Percentiles rank a stretch among this genome's conserved stretches.
These are phyloP conservation scores for Papilio demoleus DNA, from an alignment of 2,888 invertebrate genomes.

Conservation along the genomic window DNA sequence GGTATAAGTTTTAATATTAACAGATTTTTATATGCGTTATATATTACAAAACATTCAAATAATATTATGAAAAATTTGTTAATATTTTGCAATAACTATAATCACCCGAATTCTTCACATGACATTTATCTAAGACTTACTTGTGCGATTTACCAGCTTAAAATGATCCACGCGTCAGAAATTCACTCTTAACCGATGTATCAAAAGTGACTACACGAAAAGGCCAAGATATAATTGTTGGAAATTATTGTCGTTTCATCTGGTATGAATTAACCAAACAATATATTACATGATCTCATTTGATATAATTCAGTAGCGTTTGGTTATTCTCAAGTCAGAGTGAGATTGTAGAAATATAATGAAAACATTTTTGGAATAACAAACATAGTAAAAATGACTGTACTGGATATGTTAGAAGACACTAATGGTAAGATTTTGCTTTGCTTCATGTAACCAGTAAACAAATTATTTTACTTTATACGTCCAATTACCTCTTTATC, in stretches of 20 bases:
- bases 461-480: neutral
- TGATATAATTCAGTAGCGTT: slow-evolving; percentile 29
- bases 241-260: slow-evolving; percentile 9
- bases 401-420: neutral
- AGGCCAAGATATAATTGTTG: slow-evolving; percentile 26
- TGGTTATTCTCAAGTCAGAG: slow-evolving; percentile 22
- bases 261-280: slow-evolving; percentile 27
- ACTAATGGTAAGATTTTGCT: neutral
- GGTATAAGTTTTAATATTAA: no score
- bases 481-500: neutral
- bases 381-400: slow-evolving; percentile 42
- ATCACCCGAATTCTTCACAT: neutral
- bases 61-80: neutral
- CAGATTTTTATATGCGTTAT: no score
- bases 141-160: slow-evolving; percentile 16
- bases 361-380: neutral
- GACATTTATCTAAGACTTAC: slow-evolving; percentile 37
- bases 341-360: neutral
- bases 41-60: neutral
- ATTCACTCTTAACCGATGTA: neutral
- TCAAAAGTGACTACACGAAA: neutral
- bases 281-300: slow-evolving; percentile 28
- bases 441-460: neutral
- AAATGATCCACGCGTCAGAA: neutral
- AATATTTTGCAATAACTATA: slow-evolving; percentile 8